phyloP scores from a whole-genome alignment of 2,888 invertebrate genomes.

The Stegophylla sp. region DNA sequence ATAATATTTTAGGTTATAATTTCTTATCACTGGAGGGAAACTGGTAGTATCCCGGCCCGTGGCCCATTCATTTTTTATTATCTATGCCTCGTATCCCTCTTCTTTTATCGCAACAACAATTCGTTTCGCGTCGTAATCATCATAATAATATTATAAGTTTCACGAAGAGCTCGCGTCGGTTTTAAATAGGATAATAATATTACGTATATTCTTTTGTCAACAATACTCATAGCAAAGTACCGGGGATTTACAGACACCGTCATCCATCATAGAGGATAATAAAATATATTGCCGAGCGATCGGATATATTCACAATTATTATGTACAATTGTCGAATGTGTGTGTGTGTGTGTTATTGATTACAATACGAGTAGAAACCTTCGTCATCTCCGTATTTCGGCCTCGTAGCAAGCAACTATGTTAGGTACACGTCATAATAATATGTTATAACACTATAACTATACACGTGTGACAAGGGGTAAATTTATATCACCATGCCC shows the following conservation, averaged over 20 bases:
- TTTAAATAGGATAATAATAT: too few species aligned
- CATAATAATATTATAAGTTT: too few species aligned
- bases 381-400: background rate
- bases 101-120: too few species aligned
- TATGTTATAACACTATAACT: background rate
- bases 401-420: background rate
- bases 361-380: background rate
- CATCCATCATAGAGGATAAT: slow-evolving; percentile 22
- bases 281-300: slow-evolving; percentile 1
- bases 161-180: too few species aligned
- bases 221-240: too few species aligned
- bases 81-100: too few species aligned
- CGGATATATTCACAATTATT: slow-evolving; percentile 1
- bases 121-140: too few species aligned
- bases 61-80: too few species aligned
- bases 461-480: background rate
- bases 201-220: too few species aligned
- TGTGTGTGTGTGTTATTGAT: slow-evolving; percentile 16
- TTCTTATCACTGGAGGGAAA: too few species aligned
- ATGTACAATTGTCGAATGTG: slow-evolving; percentile 1
- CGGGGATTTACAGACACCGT: slow-evolving; percentile 18
- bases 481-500: background rate
- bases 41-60: too few species aligned
- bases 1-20: too few species aligned
- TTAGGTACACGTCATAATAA: background rate